These are phyloP conservation scores for Ruditapes philippinarum DNA, from an alignment of 1,140 invertebrate genomes.

Conservation along the genomic window DNA sequence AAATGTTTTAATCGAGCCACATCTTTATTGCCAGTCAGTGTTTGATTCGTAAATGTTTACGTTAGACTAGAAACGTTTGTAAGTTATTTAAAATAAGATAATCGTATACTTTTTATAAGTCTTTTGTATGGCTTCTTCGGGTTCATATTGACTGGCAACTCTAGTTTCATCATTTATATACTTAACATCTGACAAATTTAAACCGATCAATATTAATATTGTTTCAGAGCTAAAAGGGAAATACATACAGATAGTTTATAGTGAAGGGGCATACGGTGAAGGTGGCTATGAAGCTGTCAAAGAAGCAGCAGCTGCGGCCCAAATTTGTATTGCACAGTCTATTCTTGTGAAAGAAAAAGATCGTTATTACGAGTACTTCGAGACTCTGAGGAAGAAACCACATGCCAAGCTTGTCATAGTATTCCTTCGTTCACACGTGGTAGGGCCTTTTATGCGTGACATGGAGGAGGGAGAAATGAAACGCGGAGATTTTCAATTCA, in stretches of 20 bases:
- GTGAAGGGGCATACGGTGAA: conserved; percentile 66
- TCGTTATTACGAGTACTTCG: conserved; percentile 27
- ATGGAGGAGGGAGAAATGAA: conserved; percentile 28
- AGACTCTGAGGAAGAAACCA: conserved; percentile 20
- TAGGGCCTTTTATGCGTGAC: conserved; percentile 9
- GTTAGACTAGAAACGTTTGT: too few species aligned
- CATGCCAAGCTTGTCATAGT: conserved; percentile 67
- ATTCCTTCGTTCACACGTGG: conserved; percentile 61
- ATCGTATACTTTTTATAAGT: too few species aligned
- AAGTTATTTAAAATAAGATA: too few species aligned
- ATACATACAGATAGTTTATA: conserved; percentile 69
- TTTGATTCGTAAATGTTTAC: too few species aligned
- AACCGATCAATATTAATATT: too few species aligned
- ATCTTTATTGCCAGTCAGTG: too few species aligned
- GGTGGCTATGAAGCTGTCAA: conserved; percentile 62
- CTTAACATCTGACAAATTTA: too few species aligned
- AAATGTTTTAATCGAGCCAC: too few species aligned
- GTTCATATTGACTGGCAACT: too few species aligned
- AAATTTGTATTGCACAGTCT: conserved; percentile 65
- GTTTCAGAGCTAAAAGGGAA: conserved; percentile 21
- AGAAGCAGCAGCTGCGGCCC: neutral
- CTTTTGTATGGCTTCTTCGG: too few species aligned
- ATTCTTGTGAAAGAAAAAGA: conserved; percentile 32
- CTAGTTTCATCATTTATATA: too few species aligned
- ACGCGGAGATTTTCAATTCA: conserved; percentile 66